A percentile compares a stretch with the other conserved stretches of the same genome.
Conservation (phyloP, 2,797 vertebrate species). For the Anableps anableps region DNA sequence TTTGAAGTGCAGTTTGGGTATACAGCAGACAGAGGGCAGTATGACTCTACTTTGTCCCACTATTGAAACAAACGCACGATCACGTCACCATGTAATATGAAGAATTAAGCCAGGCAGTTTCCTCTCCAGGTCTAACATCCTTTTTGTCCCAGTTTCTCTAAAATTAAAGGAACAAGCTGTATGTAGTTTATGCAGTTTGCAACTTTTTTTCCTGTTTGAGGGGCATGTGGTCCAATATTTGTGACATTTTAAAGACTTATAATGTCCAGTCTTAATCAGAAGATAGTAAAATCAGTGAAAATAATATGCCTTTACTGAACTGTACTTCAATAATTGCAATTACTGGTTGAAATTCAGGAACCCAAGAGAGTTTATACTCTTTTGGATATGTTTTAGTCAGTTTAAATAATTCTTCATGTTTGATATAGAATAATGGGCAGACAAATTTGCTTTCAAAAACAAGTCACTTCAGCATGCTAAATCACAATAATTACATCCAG, state of each 20-base stretch:
- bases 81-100: conserved; percentile 22
- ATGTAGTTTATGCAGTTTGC: not conserved
- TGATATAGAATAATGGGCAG: conserved; percentile 31
- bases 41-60: conserved; percentile 48
- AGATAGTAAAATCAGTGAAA: not conserved
- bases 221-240: not conserved
- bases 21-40: conserved; percentile 77
- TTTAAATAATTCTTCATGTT: not conserved
- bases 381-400: not conserved
- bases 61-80: not conserved
- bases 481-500: conserved; percentile 57
- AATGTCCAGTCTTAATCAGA: not conserved
- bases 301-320: not conserved
- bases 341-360: not conserved
- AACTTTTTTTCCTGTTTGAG: not conserved
- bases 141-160: not conserved
- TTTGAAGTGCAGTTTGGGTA: conserved; percentile 14
- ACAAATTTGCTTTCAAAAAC: conserved; percentile 41
- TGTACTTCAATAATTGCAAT: not conserved
- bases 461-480: conserved; percentile 56
- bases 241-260: not conserved
- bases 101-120: conserved; percentile 12
- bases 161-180: not conserved
- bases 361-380: not conserved
- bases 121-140: not conserved